Conservation (phyloP, 2,113 vertebrate species). For the Otus sunia region DNA sequence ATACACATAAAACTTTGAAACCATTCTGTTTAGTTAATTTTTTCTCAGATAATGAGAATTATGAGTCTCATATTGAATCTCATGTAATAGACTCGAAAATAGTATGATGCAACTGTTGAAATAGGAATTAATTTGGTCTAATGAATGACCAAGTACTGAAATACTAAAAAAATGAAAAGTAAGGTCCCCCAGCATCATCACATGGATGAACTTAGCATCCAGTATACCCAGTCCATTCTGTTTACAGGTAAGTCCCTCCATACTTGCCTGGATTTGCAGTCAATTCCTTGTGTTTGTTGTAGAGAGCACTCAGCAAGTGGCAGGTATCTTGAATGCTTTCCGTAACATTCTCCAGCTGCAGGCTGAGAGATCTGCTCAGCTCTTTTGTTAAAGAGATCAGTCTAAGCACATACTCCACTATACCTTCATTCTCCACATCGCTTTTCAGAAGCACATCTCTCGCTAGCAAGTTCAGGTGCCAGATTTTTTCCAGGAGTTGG, state of each 20-base stretch:
- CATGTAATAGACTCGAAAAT: neutral
- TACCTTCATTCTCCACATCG: neutral
- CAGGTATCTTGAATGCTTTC: constrained; percentile 42
- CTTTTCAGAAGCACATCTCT: constrained; percentile 23
- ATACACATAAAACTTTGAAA: neutral
- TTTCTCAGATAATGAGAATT: neutral
- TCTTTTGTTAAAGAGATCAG: constrained; percentile 51
- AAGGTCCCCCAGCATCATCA: neutral
- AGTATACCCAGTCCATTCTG: neutral
- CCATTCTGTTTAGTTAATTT: neutral
- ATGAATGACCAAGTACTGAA: neutral
- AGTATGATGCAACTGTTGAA: neutral
- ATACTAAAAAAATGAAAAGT: neutral
- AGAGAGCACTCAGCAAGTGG: constrained; percentile 41
- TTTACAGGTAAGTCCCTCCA: neutral
- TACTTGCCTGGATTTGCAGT: constrained; percentile 68
- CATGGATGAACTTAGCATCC: neutral
- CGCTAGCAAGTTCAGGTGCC: constrained; percentile 37
- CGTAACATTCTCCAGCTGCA: constrained; percentile 40
- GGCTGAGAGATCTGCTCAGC: constrained; percentile 47
- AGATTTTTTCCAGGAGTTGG: constrained; percentile 62
- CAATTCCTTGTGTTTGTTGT: constrained; percentile 35
- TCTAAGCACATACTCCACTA: neutral
- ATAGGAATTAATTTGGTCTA: neutral
- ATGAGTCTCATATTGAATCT: neutral